A percentile compares a stretch with the other conserved stretches of the same genome.
Evolutionary conservation across 1,140 invertebrate genomes (phyloP).

Genomic region (Magallana ariakensis): DNA sequence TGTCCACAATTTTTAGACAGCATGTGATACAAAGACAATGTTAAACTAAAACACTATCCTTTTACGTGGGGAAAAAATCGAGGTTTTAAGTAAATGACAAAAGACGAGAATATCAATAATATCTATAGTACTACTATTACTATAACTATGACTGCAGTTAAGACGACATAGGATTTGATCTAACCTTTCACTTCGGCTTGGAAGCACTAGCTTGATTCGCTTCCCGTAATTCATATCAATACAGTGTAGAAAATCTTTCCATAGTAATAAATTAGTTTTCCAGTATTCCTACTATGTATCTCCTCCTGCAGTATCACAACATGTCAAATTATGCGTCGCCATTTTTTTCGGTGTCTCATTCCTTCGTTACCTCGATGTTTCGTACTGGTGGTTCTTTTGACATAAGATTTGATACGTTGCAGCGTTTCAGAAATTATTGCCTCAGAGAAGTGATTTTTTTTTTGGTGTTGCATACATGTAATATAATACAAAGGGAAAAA

Average conservation of each 20-base stretch:
- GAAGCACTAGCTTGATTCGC: background rate
- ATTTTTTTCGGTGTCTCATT: background rate
- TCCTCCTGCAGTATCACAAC: background rate
- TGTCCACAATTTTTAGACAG: too few species aligned
- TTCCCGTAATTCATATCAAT: constrained; percentile 30
- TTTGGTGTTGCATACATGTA: too few species aligned
- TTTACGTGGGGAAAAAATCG: too few species aligned
- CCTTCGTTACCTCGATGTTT: background rate
- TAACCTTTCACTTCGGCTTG: constrained; percentile 26
- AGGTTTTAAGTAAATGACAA: too few species aligned
- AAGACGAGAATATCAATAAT: too few species aligned
- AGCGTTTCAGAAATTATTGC: background rate
- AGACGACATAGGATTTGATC: background rate
- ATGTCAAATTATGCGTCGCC: constrained; percentile 23
- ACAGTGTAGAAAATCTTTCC: background rate
- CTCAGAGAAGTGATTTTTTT: too few species aligned
- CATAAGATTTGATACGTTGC: background rate
- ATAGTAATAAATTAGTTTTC: background rate
- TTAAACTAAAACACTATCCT: too few species aligned
- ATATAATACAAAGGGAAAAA: too few species aligned
- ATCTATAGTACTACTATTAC: too few species aligned
- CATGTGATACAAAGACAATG: too few species aligned
- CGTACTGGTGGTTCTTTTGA: background rate
- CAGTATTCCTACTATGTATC: background rate
- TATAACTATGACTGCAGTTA: too few species aligned